Evolutionary conservation across 2,113 vertebrate genomes (phyloP).

Genomic region (Myotis brandtii): DNA sequence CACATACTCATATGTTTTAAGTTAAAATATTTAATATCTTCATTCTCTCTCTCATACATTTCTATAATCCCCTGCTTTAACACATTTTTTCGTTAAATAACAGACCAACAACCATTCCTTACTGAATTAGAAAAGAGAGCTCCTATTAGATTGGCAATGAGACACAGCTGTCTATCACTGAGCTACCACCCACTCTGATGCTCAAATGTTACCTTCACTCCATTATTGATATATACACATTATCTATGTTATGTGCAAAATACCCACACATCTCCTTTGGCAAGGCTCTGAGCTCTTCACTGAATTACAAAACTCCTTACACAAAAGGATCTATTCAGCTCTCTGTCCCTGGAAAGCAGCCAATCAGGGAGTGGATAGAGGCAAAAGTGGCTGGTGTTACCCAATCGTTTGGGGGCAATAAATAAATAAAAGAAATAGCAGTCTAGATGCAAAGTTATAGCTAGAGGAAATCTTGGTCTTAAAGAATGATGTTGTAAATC

Average conservation of each 20-base stretch:
- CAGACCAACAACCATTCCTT: constrained; percentile 8
- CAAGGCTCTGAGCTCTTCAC: constrained; percentile 25
- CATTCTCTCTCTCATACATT: not conserved
- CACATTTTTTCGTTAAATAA: not conserved
- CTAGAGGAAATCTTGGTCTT: constrained; percentile 38
- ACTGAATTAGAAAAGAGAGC: not conserved
- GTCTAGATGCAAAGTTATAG: constrained; percentile 33
- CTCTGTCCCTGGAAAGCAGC: constrained; percentile 55
- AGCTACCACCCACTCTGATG: not conserved
- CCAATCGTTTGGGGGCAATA: not conserved
- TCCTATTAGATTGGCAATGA: not conserved
- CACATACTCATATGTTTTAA: not conserved
- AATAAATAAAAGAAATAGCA: not conserved
- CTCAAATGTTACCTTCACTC: not conserved
- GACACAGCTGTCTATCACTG: not conserved
- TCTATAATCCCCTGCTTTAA: not conserved
- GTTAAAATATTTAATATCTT: not conserved
- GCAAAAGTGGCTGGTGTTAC: constrained; percentile 45
- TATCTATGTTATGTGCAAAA: not conserved
- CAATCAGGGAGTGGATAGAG: constrained; percentile 43
- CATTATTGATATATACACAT: not conserved
- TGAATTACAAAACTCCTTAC: constrained; percentile 55
- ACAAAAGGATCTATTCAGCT: constrained; percentile 76
- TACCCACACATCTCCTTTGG: constrained; percentile 2
- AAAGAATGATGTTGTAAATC: constrained; percentile 41